These are phyloP conservation scores for Agelaius tricolor DNA, from an alignment of 2,113 vertebrate species.

Conservation along the genomic window DNA sequence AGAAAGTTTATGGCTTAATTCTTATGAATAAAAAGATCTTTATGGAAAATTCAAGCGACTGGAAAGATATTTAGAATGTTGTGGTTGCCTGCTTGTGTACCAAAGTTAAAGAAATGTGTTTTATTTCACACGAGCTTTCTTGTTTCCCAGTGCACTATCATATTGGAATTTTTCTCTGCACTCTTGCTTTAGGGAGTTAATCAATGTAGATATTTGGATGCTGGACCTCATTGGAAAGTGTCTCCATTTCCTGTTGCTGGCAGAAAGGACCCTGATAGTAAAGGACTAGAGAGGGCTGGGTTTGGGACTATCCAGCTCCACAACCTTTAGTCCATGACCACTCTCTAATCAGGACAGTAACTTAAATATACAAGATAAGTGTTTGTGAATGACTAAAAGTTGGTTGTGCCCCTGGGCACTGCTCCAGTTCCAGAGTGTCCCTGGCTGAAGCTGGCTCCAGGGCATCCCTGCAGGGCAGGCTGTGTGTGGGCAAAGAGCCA, in stretches of 20 bases:
- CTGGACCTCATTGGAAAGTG: background rate
- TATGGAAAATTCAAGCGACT: background rate
- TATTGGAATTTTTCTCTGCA: background rate
- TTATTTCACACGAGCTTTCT: background rate
- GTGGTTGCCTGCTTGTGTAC: background rate
- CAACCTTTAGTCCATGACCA: no score
- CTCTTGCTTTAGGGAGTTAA: background rate
- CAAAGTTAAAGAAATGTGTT: background rate
- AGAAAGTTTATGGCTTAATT: background rate
- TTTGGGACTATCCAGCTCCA: background rate
- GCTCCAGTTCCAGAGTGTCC: background rate
- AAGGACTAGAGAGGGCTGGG: background rate
- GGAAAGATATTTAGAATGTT: background rate
- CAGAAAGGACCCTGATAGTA: background rate
- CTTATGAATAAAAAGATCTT: background rate
- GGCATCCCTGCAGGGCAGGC: background rate
- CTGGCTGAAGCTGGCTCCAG: background rate
- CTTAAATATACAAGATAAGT: background rate
- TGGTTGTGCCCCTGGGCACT: background rate
- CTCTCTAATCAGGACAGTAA: background rate
- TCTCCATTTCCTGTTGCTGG: rapidly evolving
- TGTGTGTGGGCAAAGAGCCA: no score
- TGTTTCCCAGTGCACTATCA: background rate
- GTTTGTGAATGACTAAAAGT: background rate
- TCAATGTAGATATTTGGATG: background rate